A percentile compares a stretch with the other conserved stretches of the same genome.
These are phyloP conservation scores for Chamaetylas fuelleborni DNA, from an alignment of 2,113 vertebrate species.

Conservation along the genomic window DNA sequence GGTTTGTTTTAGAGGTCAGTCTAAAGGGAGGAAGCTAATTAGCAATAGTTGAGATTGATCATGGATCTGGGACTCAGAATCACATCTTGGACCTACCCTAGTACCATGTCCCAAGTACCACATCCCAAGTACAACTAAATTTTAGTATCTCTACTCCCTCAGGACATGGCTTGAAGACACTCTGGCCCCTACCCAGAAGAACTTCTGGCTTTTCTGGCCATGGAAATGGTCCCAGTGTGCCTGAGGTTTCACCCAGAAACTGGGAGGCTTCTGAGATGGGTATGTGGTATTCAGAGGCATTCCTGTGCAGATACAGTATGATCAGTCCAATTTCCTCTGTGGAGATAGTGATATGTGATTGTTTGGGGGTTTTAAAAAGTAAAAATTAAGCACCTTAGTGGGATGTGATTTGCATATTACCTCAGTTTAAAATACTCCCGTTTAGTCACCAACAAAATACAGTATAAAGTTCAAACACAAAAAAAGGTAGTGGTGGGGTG, in stretches of 20 bases:
- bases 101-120: fast-evolving
- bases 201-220: neutral
- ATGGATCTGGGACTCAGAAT: neutral
- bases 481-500: neutral
- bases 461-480: neutral
- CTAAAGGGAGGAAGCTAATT: neutral
- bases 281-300: neutral
- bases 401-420: neutral
- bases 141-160: neutral
- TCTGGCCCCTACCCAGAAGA: neutral
- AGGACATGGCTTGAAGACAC: neutral
- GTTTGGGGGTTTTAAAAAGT: neutral
- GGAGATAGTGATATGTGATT: neutral
- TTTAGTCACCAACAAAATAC: neutral
- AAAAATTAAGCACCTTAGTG: neutral
- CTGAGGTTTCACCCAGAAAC: neutral
- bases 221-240: fast-evolving
- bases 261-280: neutral
- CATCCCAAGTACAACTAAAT: neutral
- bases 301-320: neutral
- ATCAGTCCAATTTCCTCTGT: neutral
- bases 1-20: neutral
- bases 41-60: fast-evolving
- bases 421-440: neutral
- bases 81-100: neutral